These are phyloP conservation scores for Saimiri boliviensis DNA, from an alignment of 2,113 vertebrate genomes.

Conservation along the genomic window DNA sequence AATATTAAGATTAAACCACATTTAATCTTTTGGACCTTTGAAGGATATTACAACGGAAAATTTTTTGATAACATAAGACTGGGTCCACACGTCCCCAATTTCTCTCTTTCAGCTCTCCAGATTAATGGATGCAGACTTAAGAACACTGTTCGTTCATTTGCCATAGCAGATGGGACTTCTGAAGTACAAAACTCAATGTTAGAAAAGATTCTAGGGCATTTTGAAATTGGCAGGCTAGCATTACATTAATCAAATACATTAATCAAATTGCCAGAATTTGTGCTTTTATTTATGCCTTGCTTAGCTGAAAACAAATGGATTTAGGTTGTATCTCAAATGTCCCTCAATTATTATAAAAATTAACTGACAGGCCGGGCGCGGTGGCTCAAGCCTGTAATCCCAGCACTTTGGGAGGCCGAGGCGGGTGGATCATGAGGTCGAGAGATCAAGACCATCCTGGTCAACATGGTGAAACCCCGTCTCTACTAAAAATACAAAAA, in stretches of 20 bases:
- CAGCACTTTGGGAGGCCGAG: too few species aligned
- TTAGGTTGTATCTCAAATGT: neutral
- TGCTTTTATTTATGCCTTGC: neutral
- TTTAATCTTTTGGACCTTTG: neutral
- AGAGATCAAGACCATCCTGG: too few species aligned
- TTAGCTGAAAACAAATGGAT: neutral
- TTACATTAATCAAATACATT: neutral
- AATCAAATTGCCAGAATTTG: neutral
- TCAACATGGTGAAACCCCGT: too few species aligned
- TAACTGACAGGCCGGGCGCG: neutral
- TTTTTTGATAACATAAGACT: neutral
- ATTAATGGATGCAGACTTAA: neutral
- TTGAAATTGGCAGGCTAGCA: neutral
- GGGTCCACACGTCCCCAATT: neutral
- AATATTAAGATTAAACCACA: neutral
- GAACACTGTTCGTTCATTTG: neutral
- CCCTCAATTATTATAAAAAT: neutral
- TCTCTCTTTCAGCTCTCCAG: neutral
- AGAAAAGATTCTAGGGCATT: neutral
- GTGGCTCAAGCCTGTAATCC: too few species aligned
- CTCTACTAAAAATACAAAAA: too few species aligned
- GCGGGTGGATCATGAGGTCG: too few species aligned
- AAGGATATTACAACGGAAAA: neutral
- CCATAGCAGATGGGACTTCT: neutral
- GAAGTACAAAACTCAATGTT: neutral